A percentile compares a stretch with the other conserved stretches of the same genome.
phyloP scores from a whole-genome alignment of 2,888 invertebrate genomes.

The Phorcus lineatus region DNA sequence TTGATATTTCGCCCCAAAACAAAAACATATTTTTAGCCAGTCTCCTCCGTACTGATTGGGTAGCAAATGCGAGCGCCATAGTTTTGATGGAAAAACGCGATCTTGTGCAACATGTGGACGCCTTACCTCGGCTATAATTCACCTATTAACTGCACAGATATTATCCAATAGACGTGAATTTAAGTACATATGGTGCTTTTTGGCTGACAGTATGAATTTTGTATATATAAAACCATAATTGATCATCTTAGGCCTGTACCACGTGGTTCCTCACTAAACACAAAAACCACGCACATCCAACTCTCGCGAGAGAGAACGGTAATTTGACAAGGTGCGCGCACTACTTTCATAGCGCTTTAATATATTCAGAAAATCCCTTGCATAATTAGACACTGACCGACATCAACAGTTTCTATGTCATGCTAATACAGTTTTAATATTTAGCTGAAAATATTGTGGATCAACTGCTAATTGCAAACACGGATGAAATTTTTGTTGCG shows the following conservation, averaged over 20 bases:
- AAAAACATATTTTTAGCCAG: no score
- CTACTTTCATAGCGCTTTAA: slow-evolving; percentile 23
- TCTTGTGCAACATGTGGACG: slow-evolving; percentile 28
- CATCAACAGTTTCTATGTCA: no score
- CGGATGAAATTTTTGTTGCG: no score
- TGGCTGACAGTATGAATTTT: slow-evolving; percentile 15
- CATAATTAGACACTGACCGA: not conserved
- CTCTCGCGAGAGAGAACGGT: slow-evolving; percentile 25
- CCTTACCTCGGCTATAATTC: slow-evolving; percentile 21
- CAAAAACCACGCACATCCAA: slow-evolving; percentile 23
- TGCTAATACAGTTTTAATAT: no score
- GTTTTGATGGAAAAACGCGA: slow-evolving; percentile 19
- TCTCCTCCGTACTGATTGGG: not conserved
- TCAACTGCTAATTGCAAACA: no score
- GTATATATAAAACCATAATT: slow-evolving; percentile 14
- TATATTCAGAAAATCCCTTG: slow-evolving; percentile 4
- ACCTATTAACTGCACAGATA: not conserved
- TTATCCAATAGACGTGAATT: not conserved
- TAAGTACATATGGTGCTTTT: slow-evolving; percentile 10
- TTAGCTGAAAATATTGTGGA: no score
- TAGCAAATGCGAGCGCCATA: slow-evolving; percentile 20
- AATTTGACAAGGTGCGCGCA: slow-evolving; percentile 22
- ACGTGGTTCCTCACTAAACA: slow-evolving; percentile 25
- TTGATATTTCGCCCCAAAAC: no score
- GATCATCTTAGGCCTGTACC: slow-evolving; percentile 18